Base-by-base conservation (phyloP, 2,888 invertebrate species). In the Tholera decimalis region DNA sequence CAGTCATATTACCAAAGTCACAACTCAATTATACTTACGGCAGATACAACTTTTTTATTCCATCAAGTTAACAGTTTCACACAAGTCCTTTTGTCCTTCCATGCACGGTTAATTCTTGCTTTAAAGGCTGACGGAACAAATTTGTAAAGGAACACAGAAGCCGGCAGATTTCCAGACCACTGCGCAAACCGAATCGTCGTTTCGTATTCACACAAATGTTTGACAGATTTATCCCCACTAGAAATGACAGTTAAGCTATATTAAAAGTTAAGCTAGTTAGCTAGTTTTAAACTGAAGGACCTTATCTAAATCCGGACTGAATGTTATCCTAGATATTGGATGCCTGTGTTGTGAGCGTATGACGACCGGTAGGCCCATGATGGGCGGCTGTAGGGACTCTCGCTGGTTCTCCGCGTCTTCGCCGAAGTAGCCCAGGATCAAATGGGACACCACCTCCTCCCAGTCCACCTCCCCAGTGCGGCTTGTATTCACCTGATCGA, bases 401-500 rank as follows among this genome's bases (percentile, higher is more conserved):
- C 96, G 96, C 85, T 97, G 96, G 74, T 95, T 93, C 79, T 96
- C 96, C 0, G 96, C 96, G 83, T 97, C 97, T 77, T 96, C 96
- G 54, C 96, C 96, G 88, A 97, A 96, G 92, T 97, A 98, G 49
- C 97, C 97, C 68, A 98, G 93, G 68, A 98, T 96, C 73, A 98
- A 92, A 91, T 97, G 97, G 0, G 98, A 97, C 30, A 98, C 96
- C 82, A 98, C 96, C 89, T 98, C 98, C 85, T 98, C 97, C 98
- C 98, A 98, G 73, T 93, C 96, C 79, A 92, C 95, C 90, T 93
- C 91, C 50, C 96, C 96, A 77, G 96, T 95, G 9, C 96, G 94
- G 80, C 94, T 95, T 58, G 96, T 95, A 82, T 97, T 96, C 68
- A 97, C 96, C 96, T 96, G 50, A 18, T 33, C 3, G 28, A 56